Evolutionary conservation across 2,113 vertebrate species (phyloP).

Genomic region (Phalacrocorax brasilianus): DNA sequence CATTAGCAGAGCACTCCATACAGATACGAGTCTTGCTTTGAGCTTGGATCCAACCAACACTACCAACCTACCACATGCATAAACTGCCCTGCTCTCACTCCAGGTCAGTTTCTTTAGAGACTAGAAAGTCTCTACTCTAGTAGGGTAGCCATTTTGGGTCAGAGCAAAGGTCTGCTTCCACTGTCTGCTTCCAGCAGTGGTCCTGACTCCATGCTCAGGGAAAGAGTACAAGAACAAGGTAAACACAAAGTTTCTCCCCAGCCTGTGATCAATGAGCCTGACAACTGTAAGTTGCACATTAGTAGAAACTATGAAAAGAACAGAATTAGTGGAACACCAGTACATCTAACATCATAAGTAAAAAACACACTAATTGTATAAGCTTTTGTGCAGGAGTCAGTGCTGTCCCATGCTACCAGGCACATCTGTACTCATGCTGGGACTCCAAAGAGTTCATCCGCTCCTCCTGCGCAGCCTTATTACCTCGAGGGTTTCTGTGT

Average conservation of each 20-base stretch:
- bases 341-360: background rate
- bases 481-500: background rate
- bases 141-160: background rate
- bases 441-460: background rate
- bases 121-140: background rate
- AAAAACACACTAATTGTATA: rapidly evolving
- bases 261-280: background rate
- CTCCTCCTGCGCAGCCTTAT: background rate
- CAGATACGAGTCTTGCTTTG: background rate
- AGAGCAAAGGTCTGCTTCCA: background rate
- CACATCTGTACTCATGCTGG: background rate
- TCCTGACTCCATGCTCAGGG: background rate
- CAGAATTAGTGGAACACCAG: background rate
- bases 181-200: background rate
- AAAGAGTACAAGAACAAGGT: background rate
- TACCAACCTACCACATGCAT: background rate
- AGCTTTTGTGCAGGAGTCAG: background rate
- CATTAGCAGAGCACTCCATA: background rate
- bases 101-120: background rate
- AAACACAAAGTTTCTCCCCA: background rate
- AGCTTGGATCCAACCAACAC: background rate
- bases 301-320: background rate
- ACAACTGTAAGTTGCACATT: background rate
- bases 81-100: background rate
- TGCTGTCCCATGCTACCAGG: background rate